A percentile compares a stretch with the other conserved stretches of the same genome.
Evolutionary conservation across 2,797 vertebrate species (phyloP).

Genomic region (Hephaestus fuliginosus): DNA sequence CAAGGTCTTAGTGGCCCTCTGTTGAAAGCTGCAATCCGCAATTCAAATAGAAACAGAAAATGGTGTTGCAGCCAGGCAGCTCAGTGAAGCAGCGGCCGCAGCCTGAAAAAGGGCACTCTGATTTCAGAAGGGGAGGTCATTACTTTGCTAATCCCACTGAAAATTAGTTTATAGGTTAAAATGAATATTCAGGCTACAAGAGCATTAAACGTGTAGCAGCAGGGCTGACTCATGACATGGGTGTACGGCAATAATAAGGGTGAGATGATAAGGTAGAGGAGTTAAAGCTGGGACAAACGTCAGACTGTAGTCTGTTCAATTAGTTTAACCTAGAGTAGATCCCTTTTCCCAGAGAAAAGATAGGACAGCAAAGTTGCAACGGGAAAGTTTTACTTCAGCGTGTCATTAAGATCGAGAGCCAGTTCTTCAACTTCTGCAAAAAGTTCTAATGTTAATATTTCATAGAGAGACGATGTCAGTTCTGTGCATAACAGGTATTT

Average conservation of each 20-base stretch:
- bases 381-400: slow-evolving; percentile 18
- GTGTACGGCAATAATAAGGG: not conserved
- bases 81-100: slow-evolving; percentile 49
- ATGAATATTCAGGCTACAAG: slow-evolving; percentile 55
- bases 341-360: slow-evolving; percentile 3
- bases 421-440: slow-evolving; percentile 13
- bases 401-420: slow-evolving; percentile 24
- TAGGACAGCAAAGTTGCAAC: slow-evolving; percentile 2
- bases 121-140: slow-evolving; percentile 61
- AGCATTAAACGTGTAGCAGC: slow-evolving; percentile 19
- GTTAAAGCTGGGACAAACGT: slow-evolving; percentile 25
- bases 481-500: slow-evolving; percentile 19
- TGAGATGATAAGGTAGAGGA: not conserved
- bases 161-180: slow-evolving; percentile 65
- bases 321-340: slow-evolving; percentile 2
- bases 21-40: slow-evolving; percentile 67
- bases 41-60: slow-evolving; percentile 70
- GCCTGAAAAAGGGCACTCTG: slow-evolving; percentile 56
- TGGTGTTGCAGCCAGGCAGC: slow-evolving; percentile 62
- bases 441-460: slow-evolving; percentile 30
- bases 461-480: not conserved
- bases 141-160: slow-evolving; percentile 64
- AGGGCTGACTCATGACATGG: slow-evolving; percentile 6
- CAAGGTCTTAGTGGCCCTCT: slow-evolving; percentile 78
- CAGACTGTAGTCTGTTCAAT: slow-evolving; percentile 30